phyloP scores from a whole-genome alignment of 1,140 invertebrate species.

The Drosophila ogumai region DNA sequence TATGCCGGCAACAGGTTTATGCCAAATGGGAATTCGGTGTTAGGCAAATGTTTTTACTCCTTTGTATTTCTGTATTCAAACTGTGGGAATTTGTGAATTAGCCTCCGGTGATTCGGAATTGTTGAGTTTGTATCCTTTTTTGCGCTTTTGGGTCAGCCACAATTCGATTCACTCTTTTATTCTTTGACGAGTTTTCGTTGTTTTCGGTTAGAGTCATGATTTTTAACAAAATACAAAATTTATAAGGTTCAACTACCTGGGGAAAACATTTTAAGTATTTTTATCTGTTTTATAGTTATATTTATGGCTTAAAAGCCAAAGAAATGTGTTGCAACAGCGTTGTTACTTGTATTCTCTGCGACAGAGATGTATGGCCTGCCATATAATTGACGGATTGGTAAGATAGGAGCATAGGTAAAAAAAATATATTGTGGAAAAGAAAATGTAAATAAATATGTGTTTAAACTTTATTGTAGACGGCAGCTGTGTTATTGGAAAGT shows the following conservation, averaged over 20 bases:
- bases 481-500: background rate
- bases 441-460: background rate
- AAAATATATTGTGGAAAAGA: too few species aligned
- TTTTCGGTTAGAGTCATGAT: constrained; percentile 5
- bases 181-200: constrained; percentile 48
- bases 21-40: constrained; percentile 63
- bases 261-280: constrained; percentile 7
- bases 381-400: constrained; percentile 8
- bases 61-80: constrained; percentile 68
- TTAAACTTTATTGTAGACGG: too few species aligned
- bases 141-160: background rate
- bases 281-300: constrained; percentile 1
- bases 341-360: background rate
- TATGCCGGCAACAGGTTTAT: constrained; percentile 67
- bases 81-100: constrained; percentile 70
- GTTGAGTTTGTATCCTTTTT: constrained; percentile 32
- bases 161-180: constrained; percentile 34
- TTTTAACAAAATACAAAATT: background rate
- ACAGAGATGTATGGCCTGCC: constrained; percentile 13
- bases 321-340: background rate
- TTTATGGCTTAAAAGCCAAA: background rate
- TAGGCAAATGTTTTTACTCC: constrained; percentile 48
- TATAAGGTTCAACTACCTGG: background rate
- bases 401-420: background rate
- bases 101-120: constrained; percentile 70